Evolutionary conservation across 2,797 vertebrate genomes (phyloP).

Genomic region (Diplodus sargus): DNA sequence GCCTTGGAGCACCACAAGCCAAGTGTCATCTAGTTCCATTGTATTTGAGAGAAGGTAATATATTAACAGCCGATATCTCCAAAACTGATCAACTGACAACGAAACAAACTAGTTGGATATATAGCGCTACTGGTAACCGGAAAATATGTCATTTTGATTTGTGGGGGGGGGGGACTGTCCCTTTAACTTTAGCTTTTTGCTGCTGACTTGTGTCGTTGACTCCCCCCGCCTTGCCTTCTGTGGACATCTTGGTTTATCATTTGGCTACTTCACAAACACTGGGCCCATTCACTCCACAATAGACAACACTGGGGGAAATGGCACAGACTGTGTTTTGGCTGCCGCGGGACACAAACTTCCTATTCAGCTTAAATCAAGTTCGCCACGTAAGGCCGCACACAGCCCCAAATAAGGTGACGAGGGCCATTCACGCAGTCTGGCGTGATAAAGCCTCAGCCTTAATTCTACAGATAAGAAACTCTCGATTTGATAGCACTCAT

Average conservation of each 20-base stretch:
- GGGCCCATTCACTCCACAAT: constrained; percentile 44
- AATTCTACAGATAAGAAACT: constrained; percentile 43
- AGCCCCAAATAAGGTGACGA: constrained; percentile 51
- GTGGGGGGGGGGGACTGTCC: no score
- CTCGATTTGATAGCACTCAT: constrained; percentile 2
- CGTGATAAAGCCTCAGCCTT: constrained; percentile 36
- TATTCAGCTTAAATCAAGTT: constrained; percentile 57
- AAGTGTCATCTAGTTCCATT: no score
- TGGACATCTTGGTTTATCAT: constrained; percentile 24
- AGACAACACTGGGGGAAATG: constrained; percentile 45
- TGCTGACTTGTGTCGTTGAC: neutral
- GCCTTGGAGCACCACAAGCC: no score
- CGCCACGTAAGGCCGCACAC: constrained; percentile 32
- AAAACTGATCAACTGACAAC: no score
- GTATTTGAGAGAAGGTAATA: no score
- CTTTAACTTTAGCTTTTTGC: neutral
- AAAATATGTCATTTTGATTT: no score
- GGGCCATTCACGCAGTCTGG: constrained; percentile 12
- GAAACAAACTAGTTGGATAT: no score
- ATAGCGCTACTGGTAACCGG: no score
- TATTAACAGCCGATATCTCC: no score
- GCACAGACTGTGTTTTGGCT: constrained; percentile 59
- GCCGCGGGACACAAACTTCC: constrained; percentile 54
- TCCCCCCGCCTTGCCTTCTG: neutral
- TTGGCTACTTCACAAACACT: constrained; percentile 24